Base-by-base conservation (phyloP, 2,888 invertebrate genomes). In the Pollenia labialis region DNA sequence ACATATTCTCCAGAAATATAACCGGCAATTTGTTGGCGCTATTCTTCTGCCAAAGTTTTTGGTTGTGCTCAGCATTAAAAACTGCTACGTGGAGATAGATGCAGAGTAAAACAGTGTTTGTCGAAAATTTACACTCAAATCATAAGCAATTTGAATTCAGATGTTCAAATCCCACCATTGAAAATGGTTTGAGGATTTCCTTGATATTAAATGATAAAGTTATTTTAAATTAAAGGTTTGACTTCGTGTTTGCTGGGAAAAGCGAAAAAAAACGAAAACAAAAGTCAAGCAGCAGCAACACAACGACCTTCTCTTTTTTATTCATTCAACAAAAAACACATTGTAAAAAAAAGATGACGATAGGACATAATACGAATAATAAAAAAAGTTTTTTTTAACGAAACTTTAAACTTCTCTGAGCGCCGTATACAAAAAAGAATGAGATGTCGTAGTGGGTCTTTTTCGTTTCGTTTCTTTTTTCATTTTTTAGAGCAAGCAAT, bases 281-380 rank as follows among this genome's bases (percentile, higher is more conserved):
- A 48, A 71, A 69, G 4, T 60, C 46, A 76, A 83, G 14, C 74
- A 66, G 80, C 71, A 76, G 75, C 81, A 84, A 81, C 77, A 85
- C 87, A 87, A 84, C 87, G 87, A 87, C 87, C 87, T 87, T 87
- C 87, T 87, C 87, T 81, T 87, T 86, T 84, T 84, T 84, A 85
- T 85, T 84, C 81, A 81, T 84, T 77, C 46, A 71, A 50, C 23
- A 74, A 80, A 74, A 81, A 44, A 66, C 48, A 18, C 12, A 69
- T 44, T 66, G 23, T 48, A 72, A 72, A 77, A 83, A 76, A 72
- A 58, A 64, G 64, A 75, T 72, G 50, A 81, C 60, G 76, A 68
- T 84, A 66, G 76, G 74, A 87, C 14, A 80, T 83, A 66, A 81
- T n/a, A 77, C 62, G 23, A 52, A 54, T 16, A 62, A 79, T 50